These are phyloP conservation scores for Lithophane semibrunnea DNA, from an alignment of 2,888 invertebrate species.

Conservation along the genomic window DNA sequence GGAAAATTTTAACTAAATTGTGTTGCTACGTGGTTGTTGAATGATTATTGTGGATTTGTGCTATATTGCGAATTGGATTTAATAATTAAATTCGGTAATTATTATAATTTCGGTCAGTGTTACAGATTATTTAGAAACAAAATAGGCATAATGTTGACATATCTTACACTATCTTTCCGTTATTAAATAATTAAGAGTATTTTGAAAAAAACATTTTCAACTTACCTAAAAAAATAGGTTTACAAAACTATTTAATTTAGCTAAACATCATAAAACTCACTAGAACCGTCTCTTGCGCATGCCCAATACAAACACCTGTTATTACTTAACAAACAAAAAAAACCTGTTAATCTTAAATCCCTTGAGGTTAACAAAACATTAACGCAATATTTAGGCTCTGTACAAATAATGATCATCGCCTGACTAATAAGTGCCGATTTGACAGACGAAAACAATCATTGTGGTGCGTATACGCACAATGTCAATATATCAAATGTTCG, in stretches of 20 bases:
- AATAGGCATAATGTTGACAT: slow-evolving; percentile 20
- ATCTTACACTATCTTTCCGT: neutral
- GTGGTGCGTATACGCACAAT: slow-evolving; percentile 76
- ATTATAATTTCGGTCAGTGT: slow-evolving; percentile 18
- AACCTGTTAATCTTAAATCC: slow-evolving; percentile 84
- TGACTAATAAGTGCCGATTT: slow-evolving; percentile 86
- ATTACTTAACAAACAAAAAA: slow-evolving; percentile 86
- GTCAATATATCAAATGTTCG: slow-evolving; percentile 79
- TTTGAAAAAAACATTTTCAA: neutral
- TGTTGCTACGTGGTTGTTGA: slow-evolving; percentile 52
- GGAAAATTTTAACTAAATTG: slow-evolving; percentile 44
- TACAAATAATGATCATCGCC: slow-evolving; percentile 78
- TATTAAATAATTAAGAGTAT: neutral
- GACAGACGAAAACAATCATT: slow-evolving; percentile 82
- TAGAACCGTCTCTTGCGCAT: slow-evolving; percentile 73
- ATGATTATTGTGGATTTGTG: slow-evolving; percentile 62
- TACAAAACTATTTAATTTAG: slow-evolving; percentile 51
- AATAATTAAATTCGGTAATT: slow-evolving; percentile 52
- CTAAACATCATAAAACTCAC: slow-evolving; percentile 56
- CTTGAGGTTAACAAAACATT: slow-evolving; percentile 89
- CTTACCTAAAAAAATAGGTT: slow-evolving; percentile 8
- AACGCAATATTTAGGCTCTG: slow-evolving; percentile 85
- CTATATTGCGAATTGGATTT: slow-evolving; percentile 56
- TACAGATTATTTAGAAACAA: neutral
- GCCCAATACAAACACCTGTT: slow-evolving; percentile 81